phyloP scores from a whole-genome alignment of 2,888 invertebrate genomes.

The Coronaproctus castanopsis region DNA sequence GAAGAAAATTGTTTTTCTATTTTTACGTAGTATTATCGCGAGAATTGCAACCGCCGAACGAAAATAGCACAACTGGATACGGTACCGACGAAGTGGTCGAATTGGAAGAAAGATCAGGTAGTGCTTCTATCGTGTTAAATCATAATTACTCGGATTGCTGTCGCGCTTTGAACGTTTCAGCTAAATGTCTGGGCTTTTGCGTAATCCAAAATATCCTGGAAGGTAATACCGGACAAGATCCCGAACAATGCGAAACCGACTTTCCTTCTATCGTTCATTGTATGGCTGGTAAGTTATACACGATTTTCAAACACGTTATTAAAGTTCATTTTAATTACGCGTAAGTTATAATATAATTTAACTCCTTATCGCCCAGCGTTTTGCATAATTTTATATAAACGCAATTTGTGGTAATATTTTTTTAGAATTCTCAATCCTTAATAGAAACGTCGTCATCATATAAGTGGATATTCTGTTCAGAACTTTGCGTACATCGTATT shows the following conservation, averaged over 20 bases:
- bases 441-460: no score
- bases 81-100: slow-evolving; percentile 12
- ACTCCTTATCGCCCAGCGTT: neutral
- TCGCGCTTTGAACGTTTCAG: slow-evolving; percentile 43
- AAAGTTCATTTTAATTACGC: neutral
- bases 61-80: slow-evolving; percentile 4
- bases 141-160: slow-evolving; percentile 74
- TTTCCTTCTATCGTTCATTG: slow-evolving; percentile 52
- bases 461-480: no score
- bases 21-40: slow-evolving; percentile 44
- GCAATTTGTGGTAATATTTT: no score
- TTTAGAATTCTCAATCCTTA: no score
- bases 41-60: slow-evolving; percentile 33
- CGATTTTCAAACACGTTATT: neutral
- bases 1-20: no score
- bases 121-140: slow-evolving; percentile 24
- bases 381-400: neutral
- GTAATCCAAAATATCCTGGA: slow-evolving; percentile 54
- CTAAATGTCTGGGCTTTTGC: slow-evolving; percentile 57
- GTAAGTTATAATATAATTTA: neutral
- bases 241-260: slow-evolving; percentile 58
- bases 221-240: slow-evolving; percentile 56
- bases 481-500: no score
- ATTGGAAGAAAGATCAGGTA: slow-evolving; percentile 9
- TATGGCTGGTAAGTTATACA: slow-evolving; percentile 30